A percentile compares a stretch with the other conserved stretches of the same genome.
Evolutionary conservation across 2,113 vertebrate species (phyloP).

Genomic region (Dipodomys stephensi): DNA sequence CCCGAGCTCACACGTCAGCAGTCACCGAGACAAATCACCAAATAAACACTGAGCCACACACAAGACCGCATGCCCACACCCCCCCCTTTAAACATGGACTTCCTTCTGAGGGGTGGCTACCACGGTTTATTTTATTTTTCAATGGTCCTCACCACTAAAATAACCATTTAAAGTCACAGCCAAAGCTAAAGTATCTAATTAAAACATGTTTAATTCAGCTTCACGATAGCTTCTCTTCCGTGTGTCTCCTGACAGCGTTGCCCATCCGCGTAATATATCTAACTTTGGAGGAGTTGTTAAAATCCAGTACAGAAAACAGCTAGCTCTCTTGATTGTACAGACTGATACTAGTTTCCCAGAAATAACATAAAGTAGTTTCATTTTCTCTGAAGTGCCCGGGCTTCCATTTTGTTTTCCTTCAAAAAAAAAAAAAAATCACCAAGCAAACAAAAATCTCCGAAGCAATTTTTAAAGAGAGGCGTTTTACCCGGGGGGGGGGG

Average conservation of each 20-base stretch:
- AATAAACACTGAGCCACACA: neutral
- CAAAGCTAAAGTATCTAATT: neutral
- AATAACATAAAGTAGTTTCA: constrained; percentile 18
- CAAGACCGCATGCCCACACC: neutral
- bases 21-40: constrained; percentile 1
- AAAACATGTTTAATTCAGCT: neutral
- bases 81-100: neutral
- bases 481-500: neutral
- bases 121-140: neutral
- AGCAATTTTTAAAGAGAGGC: constrained; percentile 9
- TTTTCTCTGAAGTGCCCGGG: neutral
- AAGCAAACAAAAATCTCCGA: neutral
- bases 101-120: neutral
- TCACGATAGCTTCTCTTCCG: neutral
- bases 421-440: neutral
- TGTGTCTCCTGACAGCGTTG: neutral
- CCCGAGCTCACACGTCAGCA: neutral
- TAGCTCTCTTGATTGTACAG: neutral
- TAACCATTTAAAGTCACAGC: neutral
- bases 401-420: neutral
- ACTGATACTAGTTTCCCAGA: constrained; percentile 36
- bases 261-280: neutral
- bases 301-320: neutral
- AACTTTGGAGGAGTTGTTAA: neutral
- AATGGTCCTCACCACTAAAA: constrained; percentile 9